phyloP scores from a whole-genome alignment of 2,797 vertebrate species.

The Hirundo rustica region DNA sequence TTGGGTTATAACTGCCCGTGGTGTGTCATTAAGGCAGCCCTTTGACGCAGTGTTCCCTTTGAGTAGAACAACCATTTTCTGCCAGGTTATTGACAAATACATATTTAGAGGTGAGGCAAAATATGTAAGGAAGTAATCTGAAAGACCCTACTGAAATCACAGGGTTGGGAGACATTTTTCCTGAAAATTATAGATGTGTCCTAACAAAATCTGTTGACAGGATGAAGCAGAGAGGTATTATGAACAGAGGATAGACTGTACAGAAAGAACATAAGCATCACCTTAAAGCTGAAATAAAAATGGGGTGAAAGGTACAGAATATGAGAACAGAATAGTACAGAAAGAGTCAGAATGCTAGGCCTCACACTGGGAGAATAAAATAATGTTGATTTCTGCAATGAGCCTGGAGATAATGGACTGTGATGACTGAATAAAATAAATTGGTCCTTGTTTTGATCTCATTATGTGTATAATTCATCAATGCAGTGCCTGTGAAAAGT shows the following conservation, averaged over 20 bases:
- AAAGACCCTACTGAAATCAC: not conserved
- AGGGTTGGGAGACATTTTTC: not conserved
- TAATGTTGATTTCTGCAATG: slow-evolving; percentile 33
- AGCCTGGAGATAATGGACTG: not conserved
- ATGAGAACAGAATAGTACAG: not conserved
- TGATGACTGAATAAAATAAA: slow-evolving; percentile 45
- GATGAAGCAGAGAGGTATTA: not conserved
- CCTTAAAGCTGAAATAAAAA: slow-evolving; percentile 23
- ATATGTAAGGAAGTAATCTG: not conserved
- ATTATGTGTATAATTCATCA: slow-evolving; percentile 44
- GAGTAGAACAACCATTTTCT: not conserved
- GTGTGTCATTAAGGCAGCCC: not conserved
- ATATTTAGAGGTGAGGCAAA: not conserved
- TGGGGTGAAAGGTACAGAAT: not conserved
- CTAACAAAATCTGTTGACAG: not conserved
- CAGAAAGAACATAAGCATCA: not conserved
- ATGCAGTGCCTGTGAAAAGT: not conserved
- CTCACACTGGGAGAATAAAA: slow-evolving; percentile 23
- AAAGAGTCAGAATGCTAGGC: slow-evolving; percentile 14
- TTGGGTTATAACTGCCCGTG: not conserved
- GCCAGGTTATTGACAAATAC: not conserved
- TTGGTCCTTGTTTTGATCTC: slow-evolving; percentile 46
- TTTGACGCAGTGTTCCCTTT: not conserved
- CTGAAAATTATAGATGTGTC: not conserved
- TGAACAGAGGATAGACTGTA: not conserved